These are phyloP conservation scores for Bombus vancouverensis DNA, from an alignment of 1,140 invertebrate species.

Conservation along the genomic window DNA sequence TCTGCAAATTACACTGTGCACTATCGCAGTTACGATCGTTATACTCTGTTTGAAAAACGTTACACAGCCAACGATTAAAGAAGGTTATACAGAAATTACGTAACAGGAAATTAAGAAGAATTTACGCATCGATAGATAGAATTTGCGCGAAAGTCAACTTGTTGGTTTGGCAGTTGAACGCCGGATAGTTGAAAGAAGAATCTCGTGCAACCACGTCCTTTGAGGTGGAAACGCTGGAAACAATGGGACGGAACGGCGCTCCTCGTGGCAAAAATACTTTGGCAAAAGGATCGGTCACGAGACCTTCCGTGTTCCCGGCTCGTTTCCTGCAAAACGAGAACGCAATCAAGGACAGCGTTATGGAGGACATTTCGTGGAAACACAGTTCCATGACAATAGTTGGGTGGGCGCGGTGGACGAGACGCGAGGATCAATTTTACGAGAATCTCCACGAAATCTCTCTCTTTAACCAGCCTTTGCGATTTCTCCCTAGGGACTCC, in stretches of 20 bases:
- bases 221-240: background rate
- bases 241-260: background rate
- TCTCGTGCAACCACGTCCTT: background rate
- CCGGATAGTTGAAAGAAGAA: background rate
- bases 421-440: background rate
- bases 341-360: background rate
- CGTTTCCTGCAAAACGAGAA: background rate
- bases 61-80: too few relatives aligned
- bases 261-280: background rate
- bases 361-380: background rate
- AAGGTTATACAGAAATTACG: too few relatives aligned
- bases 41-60: background rate
- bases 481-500: background rate
- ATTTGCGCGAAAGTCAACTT: background rate
- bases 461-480: constrained; percentile 6
- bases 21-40: background rate
- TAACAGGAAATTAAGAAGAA: background rate
- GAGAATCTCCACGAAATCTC: background rate
- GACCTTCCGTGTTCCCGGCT: background rate
- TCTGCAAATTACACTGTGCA: background rate
- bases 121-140: background rate
- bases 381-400: background rate
- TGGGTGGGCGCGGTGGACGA: background rate
- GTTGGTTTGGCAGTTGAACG: background rate
- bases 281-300: background rate